Conservation (phyloP, 2,888 invertebrate genomes). For the Cosmia pyralina region DNA sequence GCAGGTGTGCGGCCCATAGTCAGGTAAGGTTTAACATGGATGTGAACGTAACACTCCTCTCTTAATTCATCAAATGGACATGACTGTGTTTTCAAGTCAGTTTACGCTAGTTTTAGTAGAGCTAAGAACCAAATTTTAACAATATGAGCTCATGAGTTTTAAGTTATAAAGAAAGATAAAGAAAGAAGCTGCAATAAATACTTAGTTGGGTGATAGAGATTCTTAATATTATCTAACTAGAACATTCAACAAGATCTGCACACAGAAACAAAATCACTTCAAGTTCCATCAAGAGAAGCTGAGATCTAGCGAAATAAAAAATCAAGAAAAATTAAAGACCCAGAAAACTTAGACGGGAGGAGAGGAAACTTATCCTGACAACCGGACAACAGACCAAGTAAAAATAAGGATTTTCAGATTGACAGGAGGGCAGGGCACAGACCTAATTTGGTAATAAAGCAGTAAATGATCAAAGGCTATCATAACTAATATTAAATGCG, state of each 20-base stretch:
- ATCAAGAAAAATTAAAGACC: not conserved
- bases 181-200: not conserved
- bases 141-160: not conserved
- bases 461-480: not conserved
- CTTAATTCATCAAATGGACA: not conserved
- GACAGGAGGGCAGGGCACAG: not conserved
- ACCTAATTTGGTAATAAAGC: slow-evolving; percentile 28
- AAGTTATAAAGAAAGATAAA: not conserved
- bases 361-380: not conserved
- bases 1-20: slow-evolving; percentile 82
- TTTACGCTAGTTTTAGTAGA: not conserved
- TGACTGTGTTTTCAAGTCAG: not conserved
- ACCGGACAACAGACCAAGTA: not conserved
- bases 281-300: not conserved
- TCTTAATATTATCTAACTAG: no score
- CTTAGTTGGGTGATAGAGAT: not conserved
- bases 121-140: not conserved
- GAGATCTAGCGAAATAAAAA: not conserved
- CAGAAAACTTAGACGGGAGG: not conserved
- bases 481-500: not conserved
- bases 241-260: no score
- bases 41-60: slow-evolving; percentile 35
- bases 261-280: not conserved
- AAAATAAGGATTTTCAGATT: not conserved
- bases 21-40: slow-evolving; percentile 71